Conservation (phyloP, 2,797 vertebrate species). For the Sebastolobus alascanus region DNA sequence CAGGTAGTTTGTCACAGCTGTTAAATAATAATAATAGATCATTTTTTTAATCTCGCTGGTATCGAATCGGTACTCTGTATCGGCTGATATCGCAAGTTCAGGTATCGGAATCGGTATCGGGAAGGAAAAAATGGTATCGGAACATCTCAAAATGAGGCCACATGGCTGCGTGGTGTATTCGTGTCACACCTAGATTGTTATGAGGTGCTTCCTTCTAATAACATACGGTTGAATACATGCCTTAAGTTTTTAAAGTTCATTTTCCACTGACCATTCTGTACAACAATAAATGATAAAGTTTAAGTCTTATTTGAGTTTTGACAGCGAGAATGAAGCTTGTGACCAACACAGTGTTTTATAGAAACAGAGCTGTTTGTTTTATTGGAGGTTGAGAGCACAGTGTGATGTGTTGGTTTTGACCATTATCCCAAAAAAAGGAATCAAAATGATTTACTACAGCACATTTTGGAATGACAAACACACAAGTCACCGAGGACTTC, state of each 20-base stretch:
- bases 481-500: conserved; percentile 67
- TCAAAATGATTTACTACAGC: conserved; percentile 76
- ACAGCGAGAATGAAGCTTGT: conserved; percentile 16
- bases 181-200: conserved; percentile 14
- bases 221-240: conserved; percentile 51
- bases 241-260: conserved; percentile 48
- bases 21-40: too few species aligned
- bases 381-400: conserved; percentile 83
- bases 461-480: conserved; percentile 77
- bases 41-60: too few species aligned
- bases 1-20: too few species aligned
- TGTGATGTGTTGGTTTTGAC: conserved; percentile 79
- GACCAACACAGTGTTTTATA: conserved; percentile 55
- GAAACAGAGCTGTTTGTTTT: conserved; percentile 84
- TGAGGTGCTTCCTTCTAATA: conserved; percentile 24
- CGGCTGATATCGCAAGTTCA: too few species aligned
- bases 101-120: too few species aligned
- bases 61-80: too few species aligned
- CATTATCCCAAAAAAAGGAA: conserved; percentile 71
- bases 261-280: conserved; percentile 54
- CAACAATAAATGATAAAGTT: conserved; percentile 54
- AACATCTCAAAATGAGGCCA: not conserved
- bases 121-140: too few species aligned
- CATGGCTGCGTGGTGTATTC: conserved; percentile 4
- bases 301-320: conserved; percentile 2